Evolutionary conservation across 2,888 invertebrate species (phyloP).

Genomic region (Drosophila testacea): DNA sequence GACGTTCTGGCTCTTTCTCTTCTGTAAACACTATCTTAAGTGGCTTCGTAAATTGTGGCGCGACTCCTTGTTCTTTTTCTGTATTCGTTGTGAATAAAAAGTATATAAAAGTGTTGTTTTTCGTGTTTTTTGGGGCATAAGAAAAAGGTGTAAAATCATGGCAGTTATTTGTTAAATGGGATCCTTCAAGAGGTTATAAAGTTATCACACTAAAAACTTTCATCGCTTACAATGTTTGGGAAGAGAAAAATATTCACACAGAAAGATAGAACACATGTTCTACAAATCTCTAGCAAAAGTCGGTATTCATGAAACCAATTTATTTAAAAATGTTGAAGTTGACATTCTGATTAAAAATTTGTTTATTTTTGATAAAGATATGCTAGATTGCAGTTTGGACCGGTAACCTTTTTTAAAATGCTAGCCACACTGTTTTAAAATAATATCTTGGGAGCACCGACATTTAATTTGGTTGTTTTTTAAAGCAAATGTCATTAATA

Average conservation of each 20-base stretch:
- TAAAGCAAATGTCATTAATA: too few species aligned
- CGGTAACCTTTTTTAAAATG: too few species aligned
- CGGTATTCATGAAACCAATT: neutral
- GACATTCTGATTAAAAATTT: too few species aligned
- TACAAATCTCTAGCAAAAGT: neutral
- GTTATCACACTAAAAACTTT: slow-evolving; percentile 30
- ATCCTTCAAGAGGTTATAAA: slow-evolving; percentile 29
- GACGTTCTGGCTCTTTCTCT: slow-evolving; percentile 86
- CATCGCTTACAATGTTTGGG: slow-evolving; percentile 28
- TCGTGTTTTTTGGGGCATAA: slow-evolving; percentile 31
- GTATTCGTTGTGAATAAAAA: slow-evolving; percentile 81
- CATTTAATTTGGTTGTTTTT: too few species aligned
- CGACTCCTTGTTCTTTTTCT: slow-evolving; percentile 90
- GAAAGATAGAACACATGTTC: neutral
- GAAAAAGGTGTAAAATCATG: slow-evolving; percentile 40
- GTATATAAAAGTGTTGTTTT: slow-evolving; percentile 44
- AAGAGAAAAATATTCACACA: neutral
- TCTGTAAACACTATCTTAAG: slow-evolving; percentile 88
- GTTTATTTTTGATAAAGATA: too few species aligned
- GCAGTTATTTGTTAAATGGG: slow-evolving; percentile 18
- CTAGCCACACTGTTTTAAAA: neutral
- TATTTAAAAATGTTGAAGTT: too few species aligned
- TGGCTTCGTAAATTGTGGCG: slow-evolving; percentile 89
- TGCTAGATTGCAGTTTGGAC: too few species aligned
- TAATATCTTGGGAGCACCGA: too few species aligned